A percentile compares a stretch with the other conserved stretches of the same genome.
Conservation (phyloP, 2,888 invertebrate genomes). For the Stenodera caucasica region DNA sequence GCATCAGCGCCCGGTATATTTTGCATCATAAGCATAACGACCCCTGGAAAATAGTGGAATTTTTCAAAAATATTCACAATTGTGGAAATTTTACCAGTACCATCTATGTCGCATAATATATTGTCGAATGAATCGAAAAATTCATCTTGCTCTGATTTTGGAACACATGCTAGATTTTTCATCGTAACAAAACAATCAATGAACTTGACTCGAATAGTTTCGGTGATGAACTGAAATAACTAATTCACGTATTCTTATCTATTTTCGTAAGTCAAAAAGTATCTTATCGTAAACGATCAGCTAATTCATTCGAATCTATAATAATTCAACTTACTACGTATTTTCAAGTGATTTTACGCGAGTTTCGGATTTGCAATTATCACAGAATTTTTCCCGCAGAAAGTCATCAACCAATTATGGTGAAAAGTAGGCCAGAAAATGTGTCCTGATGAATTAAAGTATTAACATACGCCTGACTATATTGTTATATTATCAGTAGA, state of each 20-base stretch:
- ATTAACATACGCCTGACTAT: too few species aligned
- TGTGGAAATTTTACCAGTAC: conserved; percentile 10
- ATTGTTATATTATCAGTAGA: not conserved
- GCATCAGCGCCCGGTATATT: conserved; percentile 56
- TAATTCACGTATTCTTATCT: not conserved
- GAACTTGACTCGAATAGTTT: not conserved
- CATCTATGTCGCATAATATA: conserved; percentile 31
- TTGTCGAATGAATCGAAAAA: conserved; percentile 34
- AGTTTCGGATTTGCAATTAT: too few species aligned
- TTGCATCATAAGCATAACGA: conserved; percentile 53
- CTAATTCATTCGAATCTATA: too few species aligned
- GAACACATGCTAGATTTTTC: conserved; percentile 18
- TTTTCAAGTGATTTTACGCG: too few species aligned
- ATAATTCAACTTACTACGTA: too few species aligned
- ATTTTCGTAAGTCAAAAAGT: too few species aligned
- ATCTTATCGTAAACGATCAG: too few species aligned
- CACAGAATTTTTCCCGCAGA: too few species aligned
- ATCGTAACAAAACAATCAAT: conserved; percentile 18
- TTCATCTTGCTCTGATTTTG: conserved; percentile 27
- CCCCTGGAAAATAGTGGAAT: conserved; percentile 54
- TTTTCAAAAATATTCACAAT: not conserved
- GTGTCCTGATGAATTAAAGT: too few species aligned
- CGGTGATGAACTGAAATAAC: not conserved
- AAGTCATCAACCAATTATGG: too few species aligned
- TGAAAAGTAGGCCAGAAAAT: too few species aligned